A percentile compares a stretch with the other conserved stretches of the same genome.
These are phyloP conservation scores for Chlorocebus sabaeus DNA, from an alignment of 2,113 vertebrate species.

Conservation along the genomic window DNA sequence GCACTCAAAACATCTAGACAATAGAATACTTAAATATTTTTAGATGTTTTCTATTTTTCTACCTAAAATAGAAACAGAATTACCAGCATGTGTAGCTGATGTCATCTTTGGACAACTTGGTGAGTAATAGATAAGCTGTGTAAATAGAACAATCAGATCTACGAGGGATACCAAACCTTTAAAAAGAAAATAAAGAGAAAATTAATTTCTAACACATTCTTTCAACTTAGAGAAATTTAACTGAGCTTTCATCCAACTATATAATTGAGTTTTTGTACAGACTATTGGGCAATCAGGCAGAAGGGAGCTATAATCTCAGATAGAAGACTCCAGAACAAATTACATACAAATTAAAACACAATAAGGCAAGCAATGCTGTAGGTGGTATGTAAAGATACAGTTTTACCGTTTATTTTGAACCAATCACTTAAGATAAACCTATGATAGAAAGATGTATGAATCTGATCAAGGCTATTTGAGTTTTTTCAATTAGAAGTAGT, in stretches of 20 bases:
- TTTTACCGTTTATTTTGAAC: background rate
- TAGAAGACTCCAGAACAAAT: background rate
- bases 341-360: background rate
- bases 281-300: background rate
- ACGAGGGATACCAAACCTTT: slow-evolving; percentile 87
- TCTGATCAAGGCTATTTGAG: background rate
- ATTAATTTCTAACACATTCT: background rate
- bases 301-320: background rate
- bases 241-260: background rate
- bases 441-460: background rate
- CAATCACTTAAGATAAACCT: background rate
- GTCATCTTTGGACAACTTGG: slow-evolving; percentile 80
- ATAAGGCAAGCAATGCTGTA: background rate
- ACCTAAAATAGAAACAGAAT: slow-evolving; percentile 48
- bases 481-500: background rate
- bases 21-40: slow-evolving; percentile 9
- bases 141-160: slow-evolving; percentile 90
- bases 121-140: slow-evolving; percentile 89
- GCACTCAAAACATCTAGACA: slow-evolving; percentile 19
- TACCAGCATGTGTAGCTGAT: slow-evolving; percentile 86
- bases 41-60: background rate
- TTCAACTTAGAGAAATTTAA: background rate
- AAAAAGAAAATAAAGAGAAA: slow-evolving; percentile 63
- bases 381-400: fast-evolving
- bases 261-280: background rate